Base-by-base conservation (phyloP, 2,888 invertebrate species). In the Brachyptera risi region DNA sequence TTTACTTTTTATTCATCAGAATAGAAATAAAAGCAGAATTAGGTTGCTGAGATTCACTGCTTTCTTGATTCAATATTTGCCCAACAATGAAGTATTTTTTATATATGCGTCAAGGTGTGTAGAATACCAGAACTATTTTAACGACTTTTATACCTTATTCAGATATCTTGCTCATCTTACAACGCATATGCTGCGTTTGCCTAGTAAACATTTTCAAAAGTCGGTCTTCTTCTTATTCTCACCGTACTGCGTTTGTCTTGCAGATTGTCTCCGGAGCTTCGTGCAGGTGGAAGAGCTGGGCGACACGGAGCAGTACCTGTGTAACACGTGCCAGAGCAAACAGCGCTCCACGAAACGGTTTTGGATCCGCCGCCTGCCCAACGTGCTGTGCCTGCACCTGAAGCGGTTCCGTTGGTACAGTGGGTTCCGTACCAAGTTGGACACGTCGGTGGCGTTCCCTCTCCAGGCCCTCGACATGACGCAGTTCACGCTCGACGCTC, bases 321-420 rank as follows among this genome's bases (percentile, higher is more conserved):
- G 92, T 76, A 85, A 85, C 73, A 84, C 85, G 70, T 92, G 92
- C 73, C 86, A 89, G 74, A 83, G 86, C 71, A 88, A 87, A 73
- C 90, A 90, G 73, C 82, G 86, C 68, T 91, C 90, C 5, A 91
- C 91, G 13, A 92, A 92, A 74, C 87, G 90, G 11, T 90, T 92
- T 76, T 88, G 90, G 87, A 87, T 92, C 70, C 79, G 88, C 64
- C 78, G 88, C 69, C 78, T 91, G 71, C 91, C 91, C 65, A 89
- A 90, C 75, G 90, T 91, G 27, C 76, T 92, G 67, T 91, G 91
- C 76, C 75, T 92, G 69, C 91, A 92, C 73, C 80, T 92, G 68
- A 92, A 92, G 76, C 78, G 91, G 68, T 92, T 92, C 75, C 82
- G 90, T 67, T 91, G 90, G 90, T 86, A 85, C 71, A 86, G 87